Percentiles rank a stretch among this genome's conserved stretches.
These are phyloP conservation scores for Telmatochromis sp. DNA, from an alignment of 2,113 vertebrate species.

Conservation along the genomic window DNA sequence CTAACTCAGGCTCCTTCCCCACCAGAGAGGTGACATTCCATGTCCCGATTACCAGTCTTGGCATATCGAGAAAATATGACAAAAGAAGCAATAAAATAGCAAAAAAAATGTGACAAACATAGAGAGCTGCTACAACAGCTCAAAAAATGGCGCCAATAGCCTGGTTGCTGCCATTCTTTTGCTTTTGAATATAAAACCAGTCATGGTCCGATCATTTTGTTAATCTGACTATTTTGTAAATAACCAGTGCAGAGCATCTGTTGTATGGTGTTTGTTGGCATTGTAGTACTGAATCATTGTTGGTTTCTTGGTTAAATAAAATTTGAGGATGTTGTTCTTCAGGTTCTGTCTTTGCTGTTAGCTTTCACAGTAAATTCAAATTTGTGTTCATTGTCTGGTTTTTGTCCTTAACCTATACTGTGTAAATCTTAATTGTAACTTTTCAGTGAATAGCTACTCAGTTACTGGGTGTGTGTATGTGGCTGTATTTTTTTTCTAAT, in stretches of 20 bases:
- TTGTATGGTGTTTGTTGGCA: neutral
- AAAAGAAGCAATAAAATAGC: neutral
- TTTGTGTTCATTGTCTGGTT: neutral
- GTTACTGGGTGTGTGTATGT: neutral
- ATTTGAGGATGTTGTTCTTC: neutral
- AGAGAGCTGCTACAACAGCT: neutral
- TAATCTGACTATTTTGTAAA: neutral
- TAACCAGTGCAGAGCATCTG: neutral
- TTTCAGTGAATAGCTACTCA: neutral
- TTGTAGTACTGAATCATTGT: neutral
- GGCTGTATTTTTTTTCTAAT: neutral
- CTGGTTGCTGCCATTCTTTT: neutral
- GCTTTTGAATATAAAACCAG: neutral
- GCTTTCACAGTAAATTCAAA: neutral
- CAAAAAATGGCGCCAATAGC: neutral
- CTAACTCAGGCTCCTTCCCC: neutral
- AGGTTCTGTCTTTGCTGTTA: neutral
- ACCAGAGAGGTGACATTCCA: neutral
- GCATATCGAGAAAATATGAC: neutral
- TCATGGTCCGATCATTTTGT: neutral
- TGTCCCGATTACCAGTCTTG: neutral
- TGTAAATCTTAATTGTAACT: neutral
- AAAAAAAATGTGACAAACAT: neutral
- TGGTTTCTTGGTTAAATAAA: neutral
- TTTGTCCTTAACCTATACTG: neutral